Evolutionary conservation across 2,888 invertebrate genomes (phyloP).

Genomic region (Agonum fuliginosum): DNA sequence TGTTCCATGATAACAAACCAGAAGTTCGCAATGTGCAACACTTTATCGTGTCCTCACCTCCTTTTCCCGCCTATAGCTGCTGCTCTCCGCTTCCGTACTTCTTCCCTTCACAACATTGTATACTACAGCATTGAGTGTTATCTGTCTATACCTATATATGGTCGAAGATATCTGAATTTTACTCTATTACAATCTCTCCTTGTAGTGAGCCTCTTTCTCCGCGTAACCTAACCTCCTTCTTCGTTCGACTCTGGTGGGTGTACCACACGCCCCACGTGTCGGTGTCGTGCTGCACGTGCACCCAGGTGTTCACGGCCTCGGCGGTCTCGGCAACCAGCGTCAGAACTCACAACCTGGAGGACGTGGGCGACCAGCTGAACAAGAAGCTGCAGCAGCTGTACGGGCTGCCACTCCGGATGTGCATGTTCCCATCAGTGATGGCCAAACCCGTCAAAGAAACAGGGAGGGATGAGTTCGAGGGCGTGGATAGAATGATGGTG

Average conservation of each 20-base stretch:
- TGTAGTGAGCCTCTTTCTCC: background rate
- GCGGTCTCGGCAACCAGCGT: background rate
- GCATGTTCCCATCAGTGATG: conserved; percentile 41
- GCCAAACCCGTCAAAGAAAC: background rate
- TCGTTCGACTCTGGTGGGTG: conserved; percentile 24
- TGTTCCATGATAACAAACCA: no score
- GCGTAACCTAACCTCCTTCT: background rate
- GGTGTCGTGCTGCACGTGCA: conserved; percentile 26
- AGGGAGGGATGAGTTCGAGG: conserved; percentile 26
- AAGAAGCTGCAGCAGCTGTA: background rate
- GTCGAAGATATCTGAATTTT: no score
- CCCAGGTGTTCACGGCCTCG: conserved; percentile 13
- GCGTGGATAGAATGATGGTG: conserved; percentile 39
- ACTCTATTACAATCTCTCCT: background rate
- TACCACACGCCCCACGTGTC: conserved; percentile 13
- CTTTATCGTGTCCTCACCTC: no score
- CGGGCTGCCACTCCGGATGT: background rate
- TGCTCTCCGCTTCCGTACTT: no score
- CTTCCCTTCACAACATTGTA: no score
- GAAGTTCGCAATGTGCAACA: no score
- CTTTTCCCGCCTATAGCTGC: no score
- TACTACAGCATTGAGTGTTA: no score
- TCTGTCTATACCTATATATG: no score
- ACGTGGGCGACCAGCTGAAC: background rate
- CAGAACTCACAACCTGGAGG: background rate